Evolutionary conservation across 2,888 invertebrate species (phyloP).

Genomic region (Erynnis tages): DNA sequence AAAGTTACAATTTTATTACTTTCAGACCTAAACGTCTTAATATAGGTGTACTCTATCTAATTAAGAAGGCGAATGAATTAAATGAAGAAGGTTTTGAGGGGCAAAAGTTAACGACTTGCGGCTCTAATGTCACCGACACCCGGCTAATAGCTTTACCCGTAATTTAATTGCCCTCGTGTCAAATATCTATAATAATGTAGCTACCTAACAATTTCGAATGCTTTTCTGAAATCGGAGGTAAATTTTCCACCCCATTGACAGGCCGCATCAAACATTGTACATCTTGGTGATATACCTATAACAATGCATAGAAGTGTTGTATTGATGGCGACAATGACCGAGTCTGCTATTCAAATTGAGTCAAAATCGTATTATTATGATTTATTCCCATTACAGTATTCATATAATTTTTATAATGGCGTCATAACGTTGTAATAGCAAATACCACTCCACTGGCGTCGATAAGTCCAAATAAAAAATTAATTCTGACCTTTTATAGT

Average conservation of each 20-base stretch:
- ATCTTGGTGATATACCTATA: too few relatives aligned
- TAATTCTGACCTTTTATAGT: too few relatives aligned
- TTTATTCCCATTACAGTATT: too few relatives aligned
- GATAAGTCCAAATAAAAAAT: too few relatives aligned
- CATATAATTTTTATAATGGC: too few relatives aligned
- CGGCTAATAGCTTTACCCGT: conserved; percentile 2
- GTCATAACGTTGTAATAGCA: too few relatives aligned
- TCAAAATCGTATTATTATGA: too few relatives aligned
- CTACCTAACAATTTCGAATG: conserved; percentile 5
- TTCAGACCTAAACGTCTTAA: not conserved
- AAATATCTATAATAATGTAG: not conserved
- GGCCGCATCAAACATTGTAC: not conserved
- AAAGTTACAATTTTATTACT: too few relatives aligned
- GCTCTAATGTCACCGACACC: conserved; percentile 3
- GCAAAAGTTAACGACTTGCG: conserved; percentile 13
- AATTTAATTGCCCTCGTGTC: not conserved
- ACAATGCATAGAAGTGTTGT: too few relatives aligned
- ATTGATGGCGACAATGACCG: too few relatives aligned
- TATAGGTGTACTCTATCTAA: conserved; percentile 2
- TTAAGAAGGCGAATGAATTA: conserved; percentile 8
- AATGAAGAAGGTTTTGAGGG: conserved; percentile 7
- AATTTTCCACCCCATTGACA: conserved; percentile 17
- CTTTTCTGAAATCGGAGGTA: conserved; percentile 15
- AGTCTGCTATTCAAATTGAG: too few relatives aligned
- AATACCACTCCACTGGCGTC: too few relatives aligned